Percentiles rank a stretch among this genome's conserved stretches.
phyloP scores from a whole-genome alignment of 2,797 vertebrate genomes.

The Sternotherus odoratus region DNA sequence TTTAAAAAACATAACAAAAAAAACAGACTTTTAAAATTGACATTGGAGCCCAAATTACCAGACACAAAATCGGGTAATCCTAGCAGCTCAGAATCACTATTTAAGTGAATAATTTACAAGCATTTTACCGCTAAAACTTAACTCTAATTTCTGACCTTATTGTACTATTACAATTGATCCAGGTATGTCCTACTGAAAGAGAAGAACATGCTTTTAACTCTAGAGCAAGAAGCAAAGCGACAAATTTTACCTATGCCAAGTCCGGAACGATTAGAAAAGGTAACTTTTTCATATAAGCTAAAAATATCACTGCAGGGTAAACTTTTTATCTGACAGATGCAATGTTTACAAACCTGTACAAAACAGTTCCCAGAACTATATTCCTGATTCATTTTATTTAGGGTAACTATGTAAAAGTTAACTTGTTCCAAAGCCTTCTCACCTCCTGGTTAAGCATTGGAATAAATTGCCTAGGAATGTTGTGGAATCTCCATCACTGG shows the following conservation, averaged over 20 bases:
- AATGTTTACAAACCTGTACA: background rate
- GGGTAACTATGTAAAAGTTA: background rate
- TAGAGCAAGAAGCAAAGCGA: conserved; percentile 91
- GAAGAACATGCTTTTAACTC: conserved; percentile 94
- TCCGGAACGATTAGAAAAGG: conserved; percentile 94
- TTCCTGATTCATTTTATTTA: background rate
- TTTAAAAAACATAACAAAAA: too few species aligned
- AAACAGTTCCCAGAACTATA: background rate
- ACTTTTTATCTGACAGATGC: background rate
- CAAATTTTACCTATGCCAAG: conserved; percentile 91
- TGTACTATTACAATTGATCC: conserved; percentile 11
- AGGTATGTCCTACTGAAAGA: conserved; percentile 99
- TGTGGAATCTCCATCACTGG: too few species aligned
- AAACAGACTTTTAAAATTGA: background rate
- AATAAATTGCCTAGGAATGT: too few species aligned
- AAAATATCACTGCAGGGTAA: background rate
- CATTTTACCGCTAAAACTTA: background rate
- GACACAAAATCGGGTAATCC: background rate
- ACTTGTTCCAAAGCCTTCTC: background rate
- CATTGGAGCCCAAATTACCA: background rate
- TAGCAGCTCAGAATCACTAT: background rate
- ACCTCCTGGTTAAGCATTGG: background rate
- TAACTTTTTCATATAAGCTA: conserved; percentile 55
- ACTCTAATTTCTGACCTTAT: background rate
- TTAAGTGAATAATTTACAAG: background rate